Evolutionary conservation across 2,888 invertebrate species (phyloP).

Genomic region (Taenaris catops): DNA sequence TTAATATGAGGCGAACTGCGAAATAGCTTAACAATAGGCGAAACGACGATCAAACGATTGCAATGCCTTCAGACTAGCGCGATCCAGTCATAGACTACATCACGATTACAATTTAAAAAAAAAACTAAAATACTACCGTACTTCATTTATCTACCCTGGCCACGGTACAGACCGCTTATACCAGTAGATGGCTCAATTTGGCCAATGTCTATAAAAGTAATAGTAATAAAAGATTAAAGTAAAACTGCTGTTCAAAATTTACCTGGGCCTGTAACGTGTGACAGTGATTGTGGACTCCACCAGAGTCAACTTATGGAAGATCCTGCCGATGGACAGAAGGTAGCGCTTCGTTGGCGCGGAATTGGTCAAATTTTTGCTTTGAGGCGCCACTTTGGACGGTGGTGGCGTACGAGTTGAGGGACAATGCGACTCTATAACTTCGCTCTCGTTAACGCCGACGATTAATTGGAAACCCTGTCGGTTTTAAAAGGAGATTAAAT

Average conservation of each 20-base stretch:
- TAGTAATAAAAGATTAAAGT: constrained; percentile 1
- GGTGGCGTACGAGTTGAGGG: constrained; percentile 58
- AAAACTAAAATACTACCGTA: too few species aligned
- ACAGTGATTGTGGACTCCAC: constrained; percentile 95
- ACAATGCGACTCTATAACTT: constrained; percentile 59
- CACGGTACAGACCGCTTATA: too few species aligned
- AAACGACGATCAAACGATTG: too few species aligned
- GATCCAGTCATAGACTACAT: too few species aligned
- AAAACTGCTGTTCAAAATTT: constrained; percentile 17
- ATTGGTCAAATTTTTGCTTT: constrained; percentile 49
- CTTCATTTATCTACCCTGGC: too few species aligned
- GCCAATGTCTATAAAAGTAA: too few species aligned
- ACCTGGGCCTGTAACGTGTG: constrained; percentile 96
- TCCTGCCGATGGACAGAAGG: constrained; percentile 94
- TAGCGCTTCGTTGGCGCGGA: constrained; percentile 84
- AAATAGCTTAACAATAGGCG: too few species aligned
- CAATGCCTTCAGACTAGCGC: too few species aligned
- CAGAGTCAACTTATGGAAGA: constrained; percentile 95
- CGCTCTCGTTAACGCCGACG: constrained; percentile 71
- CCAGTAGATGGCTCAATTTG: too few species aligned
- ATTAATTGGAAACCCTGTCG: constrained; percentile 92
- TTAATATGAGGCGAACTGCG: too few species aligned
- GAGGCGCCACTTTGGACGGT: constrained; percentile 68
- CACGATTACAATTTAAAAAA: too few species aligned
- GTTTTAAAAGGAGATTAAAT: too few species aligned